Evolutionary conservation across 2,113 vertebrate species (phyloP).

Genomic region (Lipotes vexillifer): DNA sequence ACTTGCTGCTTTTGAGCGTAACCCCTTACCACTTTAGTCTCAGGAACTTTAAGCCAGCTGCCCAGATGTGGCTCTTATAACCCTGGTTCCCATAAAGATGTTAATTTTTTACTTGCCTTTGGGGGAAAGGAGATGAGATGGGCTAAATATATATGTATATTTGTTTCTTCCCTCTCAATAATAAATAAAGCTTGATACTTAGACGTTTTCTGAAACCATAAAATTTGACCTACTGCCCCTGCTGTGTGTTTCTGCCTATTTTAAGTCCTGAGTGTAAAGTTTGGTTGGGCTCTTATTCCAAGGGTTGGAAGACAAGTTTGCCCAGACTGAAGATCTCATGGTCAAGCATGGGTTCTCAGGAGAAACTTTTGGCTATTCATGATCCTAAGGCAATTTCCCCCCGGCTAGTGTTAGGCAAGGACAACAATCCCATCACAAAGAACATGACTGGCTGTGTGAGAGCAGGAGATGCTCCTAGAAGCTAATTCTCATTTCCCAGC

Average conservation of each 20-base stretch:
- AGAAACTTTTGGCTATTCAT: neutral
- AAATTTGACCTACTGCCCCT: neutral
- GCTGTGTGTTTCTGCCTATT: neutral
- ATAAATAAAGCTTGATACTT: neutral
- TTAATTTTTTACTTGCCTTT: neutral
- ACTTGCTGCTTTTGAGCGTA: neutral
- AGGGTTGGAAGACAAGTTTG: neutral
- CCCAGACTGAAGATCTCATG: neutral
- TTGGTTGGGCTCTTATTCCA: neutral
- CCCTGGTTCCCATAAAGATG: neutral
- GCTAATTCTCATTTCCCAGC: neutral
- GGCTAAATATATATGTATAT: neutral
- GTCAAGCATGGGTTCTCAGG: neutral
- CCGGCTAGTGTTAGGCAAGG: neutral
- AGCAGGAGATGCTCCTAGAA: neutral
- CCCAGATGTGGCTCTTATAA: neutral
- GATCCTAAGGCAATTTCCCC: neutral
- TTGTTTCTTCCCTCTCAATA: neutral
- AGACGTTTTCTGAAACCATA: neutral
- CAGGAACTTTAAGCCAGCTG: neutral
- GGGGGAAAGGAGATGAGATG: neutral
- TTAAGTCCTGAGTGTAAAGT: neutral
- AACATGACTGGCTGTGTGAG: accelerated
- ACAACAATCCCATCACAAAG: neutral
- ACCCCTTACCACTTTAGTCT: neutral